These are phyloP conservation scores for Trilocha varians DNA, from an alignment of 2,888 invertebrate genomes.

Conservation along the genomic window DNA sequence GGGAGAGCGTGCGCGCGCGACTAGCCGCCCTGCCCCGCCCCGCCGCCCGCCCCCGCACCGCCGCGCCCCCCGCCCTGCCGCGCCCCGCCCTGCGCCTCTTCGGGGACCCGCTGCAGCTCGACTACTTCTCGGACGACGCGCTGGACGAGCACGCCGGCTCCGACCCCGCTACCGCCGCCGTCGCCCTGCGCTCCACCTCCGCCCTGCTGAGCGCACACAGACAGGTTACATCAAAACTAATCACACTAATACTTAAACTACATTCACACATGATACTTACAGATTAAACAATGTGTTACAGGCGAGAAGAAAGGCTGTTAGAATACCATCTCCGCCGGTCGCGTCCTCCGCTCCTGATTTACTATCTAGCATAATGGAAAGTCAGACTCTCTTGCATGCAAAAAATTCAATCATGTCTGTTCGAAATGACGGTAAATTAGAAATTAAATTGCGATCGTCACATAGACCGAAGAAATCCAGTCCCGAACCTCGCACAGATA, in stretches of 20 bases:
- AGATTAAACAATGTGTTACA: constrained; percentile 14
- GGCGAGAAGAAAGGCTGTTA: constrained; percentile 65
- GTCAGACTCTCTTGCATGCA: constrained; percentile 80
- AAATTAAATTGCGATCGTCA: constrained; percentile 46
- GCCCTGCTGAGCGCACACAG: constrained; percentile 51
- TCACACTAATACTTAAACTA: too few relatives aligned
- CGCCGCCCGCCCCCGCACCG: constrained; percentile 49
- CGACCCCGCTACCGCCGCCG: constrained; percentile 42
- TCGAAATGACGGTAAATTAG: constrained; percentile 76
- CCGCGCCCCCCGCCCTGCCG: constrained; percentile 46
- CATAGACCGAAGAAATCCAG: too few relatives aligned
- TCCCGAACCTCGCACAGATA: too few relatives aligned
- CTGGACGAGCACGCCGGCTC: constrained; percentile 30
- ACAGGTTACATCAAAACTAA: too few relatives aligned
- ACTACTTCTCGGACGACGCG: constrained; percentile 77
- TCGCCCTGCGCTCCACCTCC: constrained; percentile 58
- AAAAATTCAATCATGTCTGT: constrained; percentile 73
- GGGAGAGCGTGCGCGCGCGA: constrained; percentile 48
- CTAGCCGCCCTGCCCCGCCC: constrained; percentile 41
- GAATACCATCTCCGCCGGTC: constrained; percentile 49
- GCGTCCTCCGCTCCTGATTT: constrained; percentile 73
- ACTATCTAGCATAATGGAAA: constrained; percentile 78
- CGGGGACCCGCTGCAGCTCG: constrained; percentile 78
- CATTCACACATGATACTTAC: too few relatives aligned
- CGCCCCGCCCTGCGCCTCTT: constrained; percentile 66